Conservation (phyloP, 2,113 vertebrate genomes). For the Elgaria multicarinata region DNA sequence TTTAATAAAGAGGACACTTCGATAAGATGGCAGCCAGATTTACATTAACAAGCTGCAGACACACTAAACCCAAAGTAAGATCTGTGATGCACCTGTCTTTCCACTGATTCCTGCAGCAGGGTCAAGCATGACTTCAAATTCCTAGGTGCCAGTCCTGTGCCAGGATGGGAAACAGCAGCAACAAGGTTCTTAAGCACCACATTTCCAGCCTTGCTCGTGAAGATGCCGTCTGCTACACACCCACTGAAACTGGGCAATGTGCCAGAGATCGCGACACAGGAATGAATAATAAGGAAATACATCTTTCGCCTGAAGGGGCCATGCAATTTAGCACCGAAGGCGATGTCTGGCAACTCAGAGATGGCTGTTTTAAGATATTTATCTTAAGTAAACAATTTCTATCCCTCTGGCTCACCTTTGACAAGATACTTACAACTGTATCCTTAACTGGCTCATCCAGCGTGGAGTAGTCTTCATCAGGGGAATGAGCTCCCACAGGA, state of each 20-base stretch:
- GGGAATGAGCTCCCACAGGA: slow-evolving; percentile 77
- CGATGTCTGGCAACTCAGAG: background rate
- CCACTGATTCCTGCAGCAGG: background rate
- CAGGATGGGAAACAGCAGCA: background rate
- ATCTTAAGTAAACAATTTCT: too few species aligned
- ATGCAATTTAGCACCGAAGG: too few species aligned
- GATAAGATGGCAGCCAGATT: background rate
- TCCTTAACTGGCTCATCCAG: slow-evolving; percentile 94
- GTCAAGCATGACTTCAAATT: background rate
- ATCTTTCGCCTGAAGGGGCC: background rate
- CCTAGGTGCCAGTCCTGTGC: too few species aligned
- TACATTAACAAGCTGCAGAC: background rate
- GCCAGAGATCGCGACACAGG: background rate
- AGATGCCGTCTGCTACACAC: too few species aligned
- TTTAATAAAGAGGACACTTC: background rate
- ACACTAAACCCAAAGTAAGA: background rate
- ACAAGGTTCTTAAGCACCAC: background rate
- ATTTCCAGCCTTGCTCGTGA: background rate
- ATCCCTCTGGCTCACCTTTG: too few species aligned
- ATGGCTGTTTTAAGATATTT: background rate
- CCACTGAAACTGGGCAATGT: background rate
- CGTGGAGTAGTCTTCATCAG: slow-evolving; percentile 89
- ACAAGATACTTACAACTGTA: slow-evolving; percentile 85
- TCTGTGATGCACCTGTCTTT: background rate
- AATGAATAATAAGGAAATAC: background rate